Evolutionary conservation across 2,888 invertebrate genomes (phyloP).

Genomic region (Bembecia ichneumoniformis): DNA sequence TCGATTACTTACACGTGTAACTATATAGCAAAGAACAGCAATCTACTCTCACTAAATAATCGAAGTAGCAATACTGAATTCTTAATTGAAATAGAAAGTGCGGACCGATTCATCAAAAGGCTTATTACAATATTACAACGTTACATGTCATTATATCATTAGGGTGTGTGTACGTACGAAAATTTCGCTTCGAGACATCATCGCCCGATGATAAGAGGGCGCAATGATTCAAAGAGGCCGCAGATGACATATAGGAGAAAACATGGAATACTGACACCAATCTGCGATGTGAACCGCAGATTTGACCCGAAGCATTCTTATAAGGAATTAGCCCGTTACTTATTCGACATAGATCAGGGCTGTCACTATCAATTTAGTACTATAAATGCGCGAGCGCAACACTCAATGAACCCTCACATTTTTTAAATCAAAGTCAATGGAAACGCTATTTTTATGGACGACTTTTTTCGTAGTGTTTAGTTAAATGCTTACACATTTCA

Average conservation of each 20-base stretch:
- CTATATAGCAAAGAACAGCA: too few relatives aligned
- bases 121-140: conserved; percentile 23
- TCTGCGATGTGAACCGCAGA: conserved; percentile 53
- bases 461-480: too few relatives aligned
- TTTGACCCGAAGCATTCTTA: conserved; percentile 60
- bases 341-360: conserved; percentile 43
- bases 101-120: conserved; percentile 30
- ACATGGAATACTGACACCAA: conserved; percentile 62
- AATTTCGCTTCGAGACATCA: conserved; percentile 17
- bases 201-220: conserved; percentile 22
- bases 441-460: too few relatives aligned
- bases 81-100: conserved; percentile 52
- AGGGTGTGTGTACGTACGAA: conserved; percentile 18
- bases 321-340: conserved; percentile 61
- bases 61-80: conserved; percentile 18
- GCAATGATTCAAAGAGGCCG: conserved; percentile 29
- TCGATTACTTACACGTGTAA: too few relatives aligned
- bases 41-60: conserved; percentile 20
- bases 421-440: too few relatives aligned
- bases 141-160: conserved; percentile 26
- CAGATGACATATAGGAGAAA: conserved; percentile 57
- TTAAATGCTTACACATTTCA: background rate
- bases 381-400: too few relatives aligned
- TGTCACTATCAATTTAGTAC: conserved; percentile 15
- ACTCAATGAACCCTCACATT: too few relatives aligned